These are phyloP conservation scores for Oscheius sp. DNA, from an alignment of 2,888 invertebrate species.

Conservation along the genomic window DNA sequence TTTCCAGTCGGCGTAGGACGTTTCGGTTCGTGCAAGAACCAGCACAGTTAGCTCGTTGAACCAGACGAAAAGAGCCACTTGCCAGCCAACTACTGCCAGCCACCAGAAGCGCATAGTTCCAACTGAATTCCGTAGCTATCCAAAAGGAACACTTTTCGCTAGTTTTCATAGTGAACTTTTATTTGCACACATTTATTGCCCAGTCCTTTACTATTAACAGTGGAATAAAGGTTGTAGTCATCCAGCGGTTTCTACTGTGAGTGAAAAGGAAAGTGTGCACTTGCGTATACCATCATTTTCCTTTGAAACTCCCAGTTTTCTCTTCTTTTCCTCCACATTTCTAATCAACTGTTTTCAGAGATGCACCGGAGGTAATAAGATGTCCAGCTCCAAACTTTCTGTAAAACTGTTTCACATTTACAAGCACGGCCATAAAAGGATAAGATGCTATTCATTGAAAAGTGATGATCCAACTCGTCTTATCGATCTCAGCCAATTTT, in stretches of 20 bases:
- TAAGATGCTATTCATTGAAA: conserved; percentile 4
- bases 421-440: conserved; percentile 3
- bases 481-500: conserved; percentile 42
- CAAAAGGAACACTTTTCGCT: not conserved
- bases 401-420: not conserved
- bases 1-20: conserved; percentile 16
- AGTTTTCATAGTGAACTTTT: no score
- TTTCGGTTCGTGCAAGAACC: conserved; percentile 11
- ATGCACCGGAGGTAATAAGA: no score
- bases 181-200: no score
- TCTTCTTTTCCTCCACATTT: not conserved
- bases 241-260: no score
- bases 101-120: conserved; percentile 32
- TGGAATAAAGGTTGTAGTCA: no score
- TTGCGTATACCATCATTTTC: no score
- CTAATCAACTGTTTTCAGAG: not conserved
- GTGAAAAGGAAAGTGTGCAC: no score
- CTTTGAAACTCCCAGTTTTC: not conserved
- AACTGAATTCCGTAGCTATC: not conserved
- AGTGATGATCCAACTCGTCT: conserved; percentile 47
- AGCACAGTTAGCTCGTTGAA: conserved; percentile 26
- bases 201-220: no score
- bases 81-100: conserved; percentile 27
- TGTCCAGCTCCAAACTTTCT: no score
- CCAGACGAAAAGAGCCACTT: conserved; percentile 19